phyloP scores from a whole-genome alignment of 2,113 vertebrate genomes.

The Ptyas mucosa region DNA sequence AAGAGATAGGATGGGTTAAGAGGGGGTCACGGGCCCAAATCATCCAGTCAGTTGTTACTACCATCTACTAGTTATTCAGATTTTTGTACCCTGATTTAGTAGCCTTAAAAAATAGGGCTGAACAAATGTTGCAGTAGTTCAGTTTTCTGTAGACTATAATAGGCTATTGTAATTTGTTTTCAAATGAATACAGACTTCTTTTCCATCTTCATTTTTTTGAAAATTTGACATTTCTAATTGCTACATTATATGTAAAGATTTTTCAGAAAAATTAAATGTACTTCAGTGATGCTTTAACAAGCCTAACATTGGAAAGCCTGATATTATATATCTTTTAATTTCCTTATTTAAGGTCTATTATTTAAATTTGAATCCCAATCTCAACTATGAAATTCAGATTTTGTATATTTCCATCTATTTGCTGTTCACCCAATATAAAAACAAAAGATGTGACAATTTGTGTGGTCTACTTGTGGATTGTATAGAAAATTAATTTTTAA shows the following conservation, averaged over 20 bases:
- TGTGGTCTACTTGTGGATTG: neutral
- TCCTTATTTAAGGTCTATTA: neutral
- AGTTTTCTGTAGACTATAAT: neutral
- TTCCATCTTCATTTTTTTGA: neutral
- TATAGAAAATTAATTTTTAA: neutral
- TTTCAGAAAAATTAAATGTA: neutral
- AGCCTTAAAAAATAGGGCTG: neutral
- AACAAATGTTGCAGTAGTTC: neutral
- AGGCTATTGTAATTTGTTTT: neutral
- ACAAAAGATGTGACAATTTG: neutral
- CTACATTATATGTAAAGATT: neutral
- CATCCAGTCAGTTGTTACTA: neutral
- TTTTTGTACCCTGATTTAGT: neutral
- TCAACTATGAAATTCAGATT: neutral
- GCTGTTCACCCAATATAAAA: neutral
- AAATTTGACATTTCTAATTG: neutral
- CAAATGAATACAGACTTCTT: neutral
- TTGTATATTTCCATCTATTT: neutral
- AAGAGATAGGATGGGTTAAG: neutral
- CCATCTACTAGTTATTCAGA: neutral
- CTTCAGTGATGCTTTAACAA: neutral
- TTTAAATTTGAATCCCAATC: neutral
- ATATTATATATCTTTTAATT: neutral
- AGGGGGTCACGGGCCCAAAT: neutral
- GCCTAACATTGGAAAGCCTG: neutral